Conservation (phyloP, 2,797 vertebrate genomes). For the Lepidocolaptes lacrymiger region DNA sequence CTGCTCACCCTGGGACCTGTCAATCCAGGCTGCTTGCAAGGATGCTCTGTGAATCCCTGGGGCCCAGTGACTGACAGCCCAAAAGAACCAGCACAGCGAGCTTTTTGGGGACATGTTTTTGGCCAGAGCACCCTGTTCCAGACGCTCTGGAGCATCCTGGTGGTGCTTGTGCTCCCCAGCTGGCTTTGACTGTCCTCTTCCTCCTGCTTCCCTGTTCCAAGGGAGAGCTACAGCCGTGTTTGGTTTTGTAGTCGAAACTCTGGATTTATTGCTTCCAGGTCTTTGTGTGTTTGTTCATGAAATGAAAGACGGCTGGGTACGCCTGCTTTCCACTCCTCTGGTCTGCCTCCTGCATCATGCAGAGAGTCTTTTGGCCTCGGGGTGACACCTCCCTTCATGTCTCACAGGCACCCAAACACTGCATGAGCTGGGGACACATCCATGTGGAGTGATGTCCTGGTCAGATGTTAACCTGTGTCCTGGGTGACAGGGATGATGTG, state of each 20-base stretch:
- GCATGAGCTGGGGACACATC: neutral
- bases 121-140: neutral
- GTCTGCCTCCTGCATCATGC: neutral
- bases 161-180: neutral
- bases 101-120: neutral
- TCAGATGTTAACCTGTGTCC: neutral
- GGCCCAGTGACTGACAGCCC: neutral
- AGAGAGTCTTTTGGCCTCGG: accelerated
- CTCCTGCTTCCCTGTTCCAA: neutral
- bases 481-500: accelerated
- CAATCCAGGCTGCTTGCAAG: neutral
- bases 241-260: constrained; percentile 34
- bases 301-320: constrained; percentile 21
- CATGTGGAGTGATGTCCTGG: accelerated
- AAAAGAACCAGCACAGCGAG: neutral
- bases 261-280: constrained; percentile 69
- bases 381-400: accelerated
- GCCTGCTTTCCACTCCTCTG: neutral
- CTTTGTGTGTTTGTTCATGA: constrained; percentile 24
- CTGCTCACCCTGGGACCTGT: neutral
- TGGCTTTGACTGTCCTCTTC: neutral
- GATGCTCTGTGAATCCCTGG: neutral
- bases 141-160: neutral
- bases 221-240: neutral
- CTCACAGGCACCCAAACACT: neutral